Percentiles rank a stretch among this genome's conserved stretches.
phyloP scores from a whole-genome alignment of 2,113 vertebrate species.

The Chrysochloris asiatica region DNA sequence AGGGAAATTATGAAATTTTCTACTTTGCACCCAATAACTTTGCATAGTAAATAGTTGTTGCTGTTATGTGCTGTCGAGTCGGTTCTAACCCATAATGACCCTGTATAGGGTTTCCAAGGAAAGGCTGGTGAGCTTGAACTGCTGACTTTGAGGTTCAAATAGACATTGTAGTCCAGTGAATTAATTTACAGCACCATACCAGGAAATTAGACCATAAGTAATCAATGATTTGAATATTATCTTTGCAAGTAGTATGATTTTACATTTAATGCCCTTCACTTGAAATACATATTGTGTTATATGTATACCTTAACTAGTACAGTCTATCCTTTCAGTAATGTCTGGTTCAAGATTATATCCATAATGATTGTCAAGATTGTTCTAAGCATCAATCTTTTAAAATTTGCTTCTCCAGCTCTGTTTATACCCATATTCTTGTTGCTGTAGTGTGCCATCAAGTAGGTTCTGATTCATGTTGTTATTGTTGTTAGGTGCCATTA shows the following conservation, averaged over 20 bases:
- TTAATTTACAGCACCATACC: no score
- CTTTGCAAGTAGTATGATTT: not conserved
- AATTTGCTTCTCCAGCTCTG: not conserved
- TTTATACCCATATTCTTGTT: not conserved
- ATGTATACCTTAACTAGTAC: not conserved
- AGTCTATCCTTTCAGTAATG: not conserved
- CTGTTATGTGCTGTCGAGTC: no score
- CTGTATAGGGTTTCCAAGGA: no score
- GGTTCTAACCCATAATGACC: no score
- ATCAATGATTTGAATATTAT: no score
- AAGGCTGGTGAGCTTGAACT: no score
- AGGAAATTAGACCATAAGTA: no score
- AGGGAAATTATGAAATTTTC: not conserved
- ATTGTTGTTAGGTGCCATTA: no score
- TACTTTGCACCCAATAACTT: not conserved
- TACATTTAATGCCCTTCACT: not conserved
- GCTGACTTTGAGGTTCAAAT: no score
- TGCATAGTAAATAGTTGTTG: no score
- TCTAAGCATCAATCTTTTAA: not conserved
- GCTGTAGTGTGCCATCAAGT: not conserved
- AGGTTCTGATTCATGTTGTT: no score
- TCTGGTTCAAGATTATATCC: not conserved
- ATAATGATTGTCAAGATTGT: not conserved
- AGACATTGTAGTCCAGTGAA: no score
- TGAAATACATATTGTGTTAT: not conserved